phyloP scores from a whole-genome alignment of 2,113 vertebrate species.

The Bufo bufo region DNA sequence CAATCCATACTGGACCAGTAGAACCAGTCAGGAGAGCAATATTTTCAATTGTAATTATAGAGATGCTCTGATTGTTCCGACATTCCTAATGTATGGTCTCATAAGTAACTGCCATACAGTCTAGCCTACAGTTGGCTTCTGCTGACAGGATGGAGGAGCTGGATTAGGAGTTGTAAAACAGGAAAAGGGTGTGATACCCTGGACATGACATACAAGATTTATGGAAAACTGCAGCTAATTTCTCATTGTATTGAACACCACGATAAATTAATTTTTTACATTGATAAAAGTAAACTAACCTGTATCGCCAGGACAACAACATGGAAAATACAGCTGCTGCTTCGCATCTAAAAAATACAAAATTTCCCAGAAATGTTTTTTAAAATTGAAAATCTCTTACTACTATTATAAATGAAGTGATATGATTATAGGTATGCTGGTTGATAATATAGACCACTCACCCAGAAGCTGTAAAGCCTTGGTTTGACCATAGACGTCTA shows the following conservation, averaged over 20 bases:
- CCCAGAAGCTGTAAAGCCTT: slow-evolving; percentile 73
- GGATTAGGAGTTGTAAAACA: neutral
- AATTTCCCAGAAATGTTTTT: neutral
- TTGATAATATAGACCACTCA: slow-evolving; percentile 61
- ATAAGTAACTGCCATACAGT: neutral
- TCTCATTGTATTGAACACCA: neutral
- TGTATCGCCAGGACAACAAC: neutral
- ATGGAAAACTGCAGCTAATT: too few relatives aligned
- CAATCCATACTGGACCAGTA: neutral
- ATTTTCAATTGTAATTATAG: neutral
- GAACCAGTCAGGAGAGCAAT: neutral
- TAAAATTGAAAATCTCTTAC: neutral
- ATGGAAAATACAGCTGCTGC: neutral
- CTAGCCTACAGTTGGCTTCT: neutral
- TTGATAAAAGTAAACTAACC: slow-evolving; percentile 8
- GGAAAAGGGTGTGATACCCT: neutral
- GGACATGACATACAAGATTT: neutral
- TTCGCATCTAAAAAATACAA: slow-evolving; percentile 29
- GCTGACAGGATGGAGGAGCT: neutral
- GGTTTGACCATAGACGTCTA: slow-evolving; percentile 84
- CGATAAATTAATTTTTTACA: neutral
- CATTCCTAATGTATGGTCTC: neutral
- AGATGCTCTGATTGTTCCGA: neutral
- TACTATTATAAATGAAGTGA: neutral
- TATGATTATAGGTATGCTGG: neutral